phyloP scores from a whole-genome alignment of 2,888 invertebrate genomes.

The Noctuana brunneofusca region DNA sequence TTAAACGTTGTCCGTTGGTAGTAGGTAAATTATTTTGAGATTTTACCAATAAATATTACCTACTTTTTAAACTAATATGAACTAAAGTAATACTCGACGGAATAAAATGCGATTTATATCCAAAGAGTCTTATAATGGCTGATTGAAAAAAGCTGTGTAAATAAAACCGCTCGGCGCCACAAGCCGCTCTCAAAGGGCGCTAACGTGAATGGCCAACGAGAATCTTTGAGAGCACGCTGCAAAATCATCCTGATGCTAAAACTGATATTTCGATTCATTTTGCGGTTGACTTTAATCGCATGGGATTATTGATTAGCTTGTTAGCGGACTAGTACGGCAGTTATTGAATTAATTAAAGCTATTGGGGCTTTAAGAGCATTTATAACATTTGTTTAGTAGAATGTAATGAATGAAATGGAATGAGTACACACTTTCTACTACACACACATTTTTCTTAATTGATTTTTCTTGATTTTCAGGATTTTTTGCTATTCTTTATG shows the following conservation, averaged over 20 bases:
- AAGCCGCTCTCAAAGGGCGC: conserved; percentile 22
- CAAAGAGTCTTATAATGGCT: conserved; percentile 4
- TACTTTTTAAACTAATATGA: not conserved
- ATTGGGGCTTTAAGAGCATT: not conserved
- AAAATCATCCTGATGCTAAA: conserved; percentile 27
- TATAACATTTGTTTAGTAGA: not conserved
- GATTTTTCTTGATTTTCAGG: too few relatives aligned
- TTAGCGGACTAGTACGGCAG: conserved; percentile 17
- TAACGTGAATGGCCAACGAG: conserved; percentile 28
- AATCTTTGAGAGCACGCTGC: conserved; percentile 33
- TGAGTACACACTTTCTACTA: not conserved
- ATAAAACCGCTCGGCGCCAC: conserved; percentile 19
- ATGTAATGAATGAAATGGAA: not conserved
- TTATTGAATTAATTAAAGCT: conserved; percentile 1
- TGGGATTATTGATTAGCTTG: conserved; percentile 26
- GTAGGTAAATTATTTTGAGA: too few relatives aligned
- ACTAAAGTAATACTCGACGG: not conserved
- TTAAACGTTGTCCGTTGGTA: too few relatives aligned
- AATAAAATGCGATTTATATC: not conserved
- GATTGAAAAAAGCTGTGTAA: conserved; percentile 5
- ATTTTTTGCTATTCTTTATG: too few relatives aligned
- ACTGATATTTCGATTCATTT: conserved; percentile 33
- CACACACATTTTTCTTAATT: too few relatives aligned
- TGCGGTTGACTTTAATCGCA: conserved; percentile 26
- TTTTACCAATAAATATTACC: too few relatives aligned